A percentile compares a stretch with the other conserved stretches of the same genome.
Evolutionary conservation across 1,140 invertebrate species (phyloP).

Genomic region (Latrodectus geometricus): DNA sequence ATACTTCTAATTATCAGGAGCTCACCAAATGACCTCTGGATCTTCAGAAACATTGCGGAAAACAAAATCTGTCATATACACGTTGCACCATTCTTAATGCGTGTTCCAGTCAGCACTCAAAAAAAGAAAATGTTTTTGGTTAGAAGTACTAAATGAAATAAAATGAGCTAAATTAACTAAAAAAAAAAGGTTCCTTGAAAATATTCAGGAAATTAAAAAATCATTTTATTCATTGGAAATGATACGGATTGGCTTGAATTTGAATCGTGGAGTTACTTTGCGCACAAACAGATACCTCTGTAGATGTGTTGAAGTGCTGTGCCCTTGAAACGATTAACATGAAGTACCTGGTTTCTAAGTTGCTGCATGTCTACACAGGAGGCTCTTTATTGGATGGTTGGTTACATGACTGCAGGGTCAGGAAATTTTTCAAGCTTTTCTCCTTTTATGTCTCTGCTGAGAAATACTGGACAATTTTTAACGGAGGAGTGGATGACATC

Average conservation of each 20-base stretch:
- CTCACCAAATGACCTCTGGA: too few species aligned
- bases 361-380: neutral
- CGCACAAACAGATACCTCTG: neutral
- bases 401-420: neutral
- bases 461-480: neutral
- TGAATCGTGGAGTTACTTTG: neutral
- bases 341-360: neutral
- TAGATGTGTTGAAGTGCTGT: neutral
- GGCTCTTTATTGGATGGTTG: neutral
- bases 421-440: neutral
- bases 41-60: too few species aligned
- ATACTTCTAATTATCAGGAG: too few species aligned
- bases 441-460: neutral
- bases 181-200: too few species aligned
- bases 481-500: neutral
- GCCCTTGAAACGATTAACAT: neutral
- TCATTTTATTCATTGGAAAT: neutral
- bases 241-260: neutral
- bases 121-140: too few species aligned
- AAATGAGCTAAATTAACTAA: too few species aligned
- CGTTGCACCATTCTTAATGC: too few species aligned
- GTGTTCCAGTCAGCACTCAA: too few species aligned
- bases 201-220: neutral
- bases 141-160: too few species aligned
- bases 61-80: too few species aligned